Base-by-base conservation (phyloP, 1,140 invertebrate genomes). In the Steinernema khuongi region DNA sequence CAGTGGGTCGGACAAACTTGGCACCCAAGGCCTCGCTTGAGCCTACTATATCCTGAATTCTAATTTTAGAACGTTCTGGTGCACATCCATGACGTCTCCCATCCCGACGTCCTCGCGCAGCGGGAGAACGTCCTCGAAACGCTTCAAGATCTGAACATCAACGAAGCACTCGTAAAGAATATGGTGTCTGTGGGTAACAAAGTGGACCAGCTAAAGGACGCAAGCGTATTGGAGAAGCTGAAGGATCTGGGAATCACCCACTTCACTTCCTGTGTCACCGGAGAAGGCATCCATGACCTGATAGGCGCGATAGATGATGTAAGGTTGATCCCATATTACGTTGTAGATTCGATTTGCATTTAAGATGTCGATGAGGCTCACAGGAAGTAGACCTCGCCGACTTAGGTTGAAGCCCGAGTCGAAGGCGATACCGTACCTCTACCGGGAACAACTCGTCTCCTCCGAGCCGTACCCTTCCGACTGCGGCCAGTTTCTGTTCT, bases 101-200 rank as follows among this genome's bases (percentile, higher is more conserved):
- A 94, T 87, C 91, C 91, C 11, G 90, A 94, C 86, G 86, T 87
- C 75, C 75, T 83, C 67, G 88, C 89, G 19, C 93, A 96, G 86
- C 87, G 89, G 68, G 83, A 89, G 28, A 91, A 91, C 80, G 92
- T 95, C 0, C 77, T 90, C 7, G 77, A 88, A 44, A 93, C 91
- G 0, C 84, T 95, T 11, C 74, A 88, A 68, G 81, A 85, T 14
- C 86, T 94, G 77, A 85, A 88, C 76, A 79, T 90, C 43, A 83
- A 87, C 28, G 79, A 86, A 44, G 78, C 88, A 68, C 81, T 90
- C 22, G 69, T 90, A 33, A 81, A 89, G 44, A 89, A 88, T 30
- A 88, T 94, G 73, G 90, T 95, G 29, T 89, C 90, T 78, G 91
- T 94, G 2, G 91, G 89, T 43, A 95, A 94, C 86, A 95, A 95